phyloP scores from a whole-genome alignment of 2,113 vertebrate genomes.

The Chloroceryle aenea region DNA sequence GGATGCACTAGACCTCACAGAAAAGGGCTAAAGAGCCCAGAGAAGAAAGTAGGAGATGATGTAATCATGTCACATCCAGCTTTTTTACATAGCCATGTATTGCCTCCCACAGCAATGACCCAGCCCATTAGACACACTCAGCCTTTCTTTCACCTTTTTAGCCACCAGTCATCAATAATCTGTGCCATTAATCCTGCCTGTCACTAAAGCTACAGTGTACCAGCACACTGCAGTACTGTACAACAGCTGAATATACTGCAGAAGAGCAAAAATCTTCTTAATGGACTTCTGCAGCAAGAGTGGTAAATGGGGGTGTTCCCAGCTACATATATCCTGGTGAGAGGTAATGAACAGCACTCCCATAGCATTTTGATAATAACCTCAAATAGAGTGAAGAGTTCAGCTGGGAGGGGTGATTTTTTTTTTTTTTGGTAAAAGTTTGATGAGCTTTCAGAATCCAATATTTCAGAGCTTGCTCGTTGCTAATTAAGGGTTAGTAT shows the following conservation, averaged over 20 bases:
- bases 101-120: neutral
- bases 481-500: slow-evolving; percentile 75
- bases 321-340: slow-evolving; percentile 42
- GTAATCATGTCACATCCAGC: neutral
- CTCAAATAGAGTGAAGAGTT: slow-evolving; percentile 54
- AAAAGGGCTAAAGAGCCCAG: neutral
- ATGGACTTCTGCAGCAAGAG: neutral
- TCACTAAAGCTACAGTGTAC: neutral
- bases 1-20: neutral
- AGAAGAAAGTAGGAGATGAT: neutral
- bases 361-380: slow-evolving; percentile 58
- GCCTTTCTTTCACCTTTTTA: slow-evolving; percentile 7
- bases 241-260: neutral
- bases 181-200: slow-evolving; percentile 35
- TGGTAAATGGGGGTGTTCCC: slow-evolving; percentile 46
- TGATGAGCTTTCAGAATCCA: slow-evolving; percentile 73
- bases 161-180: slow-evolving; percentile 27
- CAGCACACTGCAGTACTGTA: neutral
- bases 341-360: slow-evolving; percentile 57
- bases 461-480: slow-evolving; percentile 53
- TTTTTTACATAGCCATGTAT: neutral
- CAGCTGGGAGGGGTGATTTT: slow-evolving; percentile 26
- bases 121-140: slow-evolving; percentile 4
- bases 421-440: slow-evolving; percentile 45
- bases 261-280: neutral